Percentiles rank a stretch among this genome's conserved stretches.
Evolutionary conservation across 2,888 invertebrate genomes (phyloP).

Genomic region (Atrina japonica): DNA sequence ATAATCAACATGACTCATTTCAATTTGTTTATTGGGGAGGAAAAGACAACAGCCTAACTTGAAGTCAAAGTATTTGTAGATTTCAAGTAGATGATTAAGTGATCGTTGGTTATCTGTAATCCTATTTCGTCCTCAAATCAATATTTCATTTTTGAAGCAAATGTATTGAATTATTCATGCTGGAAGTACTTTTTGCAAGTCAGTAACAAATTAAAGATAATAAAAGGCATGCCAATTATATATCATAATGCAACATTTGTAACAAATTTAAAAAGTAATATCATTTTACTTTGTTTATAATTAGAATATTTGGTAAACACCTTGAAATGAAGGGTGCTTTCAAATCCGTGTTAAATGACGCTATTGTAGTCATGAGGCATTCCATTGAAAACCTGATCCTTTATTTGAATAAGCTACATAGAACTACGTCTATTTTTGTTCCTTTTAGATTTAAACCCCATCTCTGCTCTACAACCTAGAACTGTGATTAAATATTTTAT

Average conservation of each 20-base stretch:
- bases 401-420: conserved; percentile 23
- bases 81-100: conserved; percentile 24
- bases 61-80: conserved; percentile 2
- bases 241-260: too few species aligned
- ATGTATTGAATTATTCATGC: neutral
- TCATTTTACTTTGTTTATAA: conserved; percentile 1
- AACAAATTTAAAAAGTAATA: neutral
- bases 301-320: conserved; percentile 4
- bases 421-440: conserved; percentile 5
- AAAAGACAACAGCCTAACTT: too few species aligned
- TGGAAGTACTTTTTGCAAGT: neutral
- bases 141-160: neutral
- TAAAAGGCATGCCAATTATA: too few species aligned
- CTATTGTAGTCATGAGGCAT: conserved; percentile 10
- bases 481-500: conserved; percentile 12
- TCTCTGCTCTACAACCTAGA: neutral
- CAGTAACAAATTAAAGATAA: too few species aligned
- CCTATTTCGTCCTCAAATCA: conserved; percentile 8
- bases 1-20: too few species aligned
- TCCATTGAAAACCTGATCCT: conserved; percentile 38
- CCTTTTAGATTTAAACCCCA: conserved; percentile 6
- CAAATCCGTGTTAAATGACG: conserved; percentile 16
- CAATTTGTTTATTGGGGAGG: too few species aligned
- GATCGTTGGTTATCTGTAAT: conserved; percentile 11
- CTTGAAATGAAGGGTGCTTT: conserved; percentile 15